A percentile compares a stretch with the other conserved stretches of the same genome.
These are phyloP conservation scores for Aurelia coerulea DNA, from an alignment of 30 jellyfish, hydroid and myxozoan genomes.

Conservation along the genomic window DNA sequence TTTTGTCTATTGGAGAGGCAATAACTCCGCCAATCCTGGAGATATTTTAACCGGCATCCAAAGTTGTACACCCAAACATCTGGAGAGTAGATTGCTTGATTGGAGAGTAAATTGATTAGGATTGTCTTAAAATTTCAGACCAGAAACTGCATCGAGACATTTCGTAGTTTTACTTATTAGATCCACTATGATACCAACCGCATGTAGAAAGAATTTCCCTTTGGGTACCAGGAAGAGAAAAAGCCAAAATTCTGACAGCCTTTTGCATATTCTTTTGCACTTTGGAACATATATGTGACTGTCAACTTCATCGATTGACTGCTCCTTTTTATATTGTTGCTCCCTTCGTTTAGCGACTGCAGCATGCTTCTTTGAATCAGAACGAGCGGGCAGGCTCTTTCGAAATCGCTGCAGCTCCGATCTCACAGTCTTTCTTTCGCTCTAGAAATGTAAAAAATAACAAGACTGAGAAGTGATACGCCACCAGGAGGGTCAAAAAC, in stretches of 20 bases:
- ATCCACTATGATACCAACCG: neutral
- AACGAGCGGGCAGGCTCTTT: neutral
- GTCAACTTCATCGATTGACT: neutral
- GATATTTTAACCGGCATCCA: too few species aligned
- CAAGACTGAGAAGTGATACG: too few species aligned
- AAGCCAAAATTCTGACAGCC: neutral
- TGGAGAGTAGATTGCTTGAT: too few species aligned
- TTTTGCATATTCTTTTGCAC: neutral
- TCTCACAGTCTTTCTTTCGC: slow-evolving; percentile 2
- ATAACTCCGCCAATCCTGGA: too few species aligned
- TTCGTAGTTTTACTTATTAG: neutral
- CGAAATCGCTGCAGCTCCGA: slow-evolving; percentile 16
- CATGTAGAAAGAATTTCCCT: slow-evolving; percentile 34
- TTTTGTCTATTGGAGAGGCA: too few species aligned
- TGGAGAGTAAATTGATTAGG: too few species aligned
- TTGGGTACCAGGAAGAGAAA: slow-evolving; percentile 38
- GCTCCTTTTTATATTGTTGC: neutral
- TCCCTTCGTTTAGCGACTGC: neutral
- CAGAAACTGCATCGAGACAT: too few species aligned
- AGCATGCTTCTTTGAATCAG: neutral
- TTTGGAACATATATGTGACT: neutral
- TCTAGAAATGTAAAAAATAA: neutral
- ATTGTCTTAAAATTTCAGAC: too few species aligned
- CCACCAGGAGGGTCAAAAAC: too few species aligned
- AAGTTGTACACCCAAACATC: too few species aligned